Evolutionary conservation across 2,797 vertebrate genomes (phyloP), one percentile per base, ranked within the genome.

Genomic region (Chaenodraco wilsoni): DNA sequence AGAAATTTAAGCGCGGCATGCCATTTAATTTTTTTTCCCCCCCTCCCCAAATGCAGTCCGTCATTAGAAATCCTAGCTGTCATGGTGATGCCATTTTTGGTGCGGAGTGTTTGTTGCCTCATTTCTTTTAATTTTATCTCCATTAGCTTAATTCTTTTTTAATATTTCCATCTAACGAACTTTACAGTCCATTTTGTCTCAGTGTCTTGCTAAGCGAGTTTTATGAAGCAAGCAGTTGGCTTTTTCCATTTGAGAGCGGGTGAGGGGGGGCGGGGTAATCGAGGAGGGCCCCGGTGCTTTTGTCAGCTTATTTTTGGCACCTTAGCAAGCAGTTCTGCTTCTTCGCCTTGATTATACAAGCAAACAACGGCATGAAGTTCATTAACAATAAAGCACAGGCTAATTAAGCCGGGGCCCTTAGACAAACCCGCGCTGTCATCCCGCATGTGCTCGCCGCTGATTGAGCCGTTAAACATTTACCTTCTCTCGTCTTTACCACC

Each of bases 91-190:
- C 97, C 98, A 95, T 99, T 99, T 99, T 98, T 97, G 97, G 96
- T 97, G 96, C 96, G 95, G 96, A 96, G 97, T 99, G 97, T 99
- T 99, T 99, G 98, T 99, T 99, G 98, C 97, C 98, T 99, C 98
- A 99, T 99, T 99, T 99, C 98, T 99, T 99, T 99, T 99, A 99
- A 99, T 99, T 99, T 98, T 97, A 99, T 99, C 97, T 99, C 97
- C 98, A 99, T 99, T 99, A 99, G 97, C 98, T 98, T 99, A 99
- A 99, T 99, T 99, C 96, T 99, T 99, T 99, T 99, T 99, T 99
- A 99, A 99, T 99, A 99, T 99, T 99, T 99, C 96, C 97, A 98
- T 99, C 98, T 99, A 99, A 99, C 97, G 97, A 99, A 99, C 98
- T 99, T 99, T 99, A 99, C 98, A 99, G 98, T 98, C 97, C 98